Conservation (phyloP, 2,113 vertebrate genomes). For the Thryonomys swinderianus region DNA sequence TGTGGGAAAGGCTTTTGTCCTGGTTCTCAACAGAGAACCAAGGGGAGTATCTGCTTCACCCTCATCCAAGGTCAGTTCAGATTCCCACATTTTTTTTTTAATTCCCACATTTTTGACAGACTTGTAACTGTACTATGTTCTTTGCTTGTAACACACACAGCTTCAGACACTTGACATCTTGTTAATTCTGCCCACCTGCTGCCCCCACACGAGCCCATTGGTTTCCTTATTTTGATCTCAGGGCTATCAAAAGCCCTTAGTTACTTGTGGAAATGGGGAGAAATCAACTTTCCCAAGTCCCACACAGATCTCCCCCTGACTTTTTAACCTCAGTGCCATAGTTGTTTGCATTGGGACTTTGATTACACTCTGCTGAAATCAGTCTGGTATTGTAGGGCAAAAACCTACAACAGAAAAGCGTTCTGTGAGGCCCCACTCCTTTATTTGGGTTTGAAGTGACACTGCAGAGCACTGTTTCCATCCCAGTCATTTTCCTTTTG, state of each 20-base stretch:
- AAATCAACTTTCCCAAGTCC: not conserved
- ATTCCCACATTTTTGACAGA: not conserved
- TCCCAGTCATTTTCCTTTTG: not conserved
- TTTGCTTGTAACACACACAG: constrained; percentile 9
- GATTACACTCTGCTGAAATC: not conserved
- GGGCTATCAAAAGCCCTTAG: not conserved
- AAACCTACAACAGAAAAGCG: constrained; percentile 3
- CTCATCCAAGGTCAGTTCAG: constrained; percentile 23
- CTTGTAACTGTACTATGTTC: not conserved
- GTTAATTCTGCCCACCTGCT: not conserved
- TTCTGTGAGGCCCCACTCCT: not conserved
- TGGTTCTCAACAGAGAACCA: not conserved
- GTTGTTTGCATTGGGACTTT: constrained; percentile 25
- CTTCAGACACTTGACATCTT: not conserved
- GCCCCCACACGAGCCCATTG: not conserved
- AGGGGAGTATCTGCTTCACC: not conserved
- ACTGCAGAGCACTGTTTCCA: not conserved
- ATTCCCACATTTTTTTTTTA: not conserved
- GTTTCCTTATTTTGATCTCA: constrained; percentile 26
- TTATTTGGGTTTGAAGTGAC: not conserved
- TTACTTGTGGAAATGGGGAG: not conserved
- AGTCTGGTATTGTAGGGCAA: not conserved
- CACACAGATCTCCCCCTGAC: not conserved
- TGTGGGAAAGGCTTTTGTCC: constrained; percentile 21
- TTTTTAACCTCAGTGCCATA: constrained; percentile 22